A percentile compares a stretch with the other conserved stretches of the same genome.
phyloP scores from a whole-genome alignment of 2,797 vertebrate genomes.

The Schizopygopsis malacanthus region DNA sequence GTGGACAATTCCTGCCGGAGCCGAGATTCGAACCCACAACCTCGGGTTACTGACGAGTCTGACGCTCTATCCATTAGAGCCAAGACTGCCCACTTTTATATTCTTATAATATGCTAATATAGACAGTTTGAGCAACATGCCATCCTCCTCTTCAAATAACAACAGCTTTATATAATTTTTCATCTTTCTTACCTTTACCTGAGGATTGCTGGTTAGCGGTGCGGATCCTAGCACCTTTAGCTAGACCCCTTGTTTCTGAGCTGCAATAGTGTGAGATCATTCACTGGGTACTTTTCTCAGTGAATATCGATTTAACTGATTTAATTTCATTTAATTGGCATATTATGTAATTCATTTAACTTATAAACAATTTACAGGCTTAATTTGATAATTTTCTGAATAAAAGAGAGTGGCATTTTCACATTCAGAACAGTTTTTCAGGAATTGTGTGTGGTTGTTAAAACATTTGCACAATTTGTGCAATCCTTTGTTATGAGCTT shows the following conservation, averaged over 20 bases:
- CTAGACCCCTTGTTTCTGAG: background rate
- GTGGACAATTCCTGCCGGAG: too few relatives aligned
- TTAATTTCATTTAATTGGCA: background rate
- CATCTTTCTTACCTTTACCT: background rate
- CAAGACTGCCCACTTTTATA: too few relatives aligned
- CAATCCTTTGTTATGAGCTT: background rate
- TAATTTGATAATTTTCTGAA: background rate
- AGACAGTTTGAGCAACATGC: background rate
- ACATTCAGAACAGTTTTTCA: background rate
- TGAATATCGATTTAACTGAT: background rate
- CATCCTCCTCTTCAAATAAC: background rate
- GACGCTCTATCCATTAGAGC: too few relatives aligned
- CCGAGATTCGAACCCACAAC: too few relatives aligned
- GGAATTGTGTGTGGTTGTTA: background rate
- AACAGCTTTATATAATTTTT: background rate
- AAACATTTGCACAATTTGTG: too few relatives aligned
- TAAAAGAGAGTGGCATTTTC: background rate
- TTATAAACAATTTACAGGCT: background rate
- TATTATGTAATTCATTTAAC: background rate
- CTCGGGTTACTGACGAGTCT: too few relatives aligned
- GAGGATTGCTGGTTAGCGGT: background rate
- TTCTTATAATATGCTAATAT: background rate
- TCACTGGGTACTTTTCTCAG: background rate
- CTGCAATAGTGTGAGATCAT: conserved; percentile 14
- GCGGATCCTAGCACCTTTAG: background rate